phyloP scores from a whole-genome alignment of 92 coral and sea anemone species.

The Micromussa lordhowensis region DNA sequence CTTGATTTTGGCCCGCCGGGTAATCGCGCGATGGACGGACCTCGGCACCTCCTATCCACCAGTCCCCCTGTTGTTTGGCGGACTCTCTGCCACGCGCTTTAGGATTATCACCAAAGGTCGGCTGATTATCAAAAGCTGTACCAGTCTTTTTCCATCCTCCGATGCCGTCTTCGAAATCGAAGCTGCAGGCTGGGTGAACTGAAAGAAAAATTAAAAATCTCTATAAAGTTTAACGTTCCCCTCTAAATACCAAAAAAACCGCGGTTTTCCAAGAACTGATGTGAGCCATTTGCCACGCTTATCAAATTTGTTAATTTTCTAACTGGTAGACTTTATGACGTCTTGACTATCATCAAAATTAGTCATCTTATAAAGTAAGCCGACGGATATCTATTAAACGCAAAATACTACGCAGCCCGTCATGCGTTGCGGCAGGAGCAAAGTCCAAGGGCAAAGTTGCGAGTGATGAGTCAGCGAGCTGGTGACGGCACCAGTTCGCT shows the following conservation, averaged over 20 bases:
- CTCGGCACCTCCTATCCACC: slow-evolving; percentile 78
- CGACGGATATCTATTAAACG: too few relatives aligned
- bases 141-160: slow-evolving; percentile 64
- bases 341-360: too few relatives aligned
- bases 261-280: not conserved
- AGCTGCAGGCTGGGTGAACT: slow-evolving; percentile 27
- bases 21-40: slow-evolving; percentile 48
- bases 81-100: slow-evolving; percentile 47
- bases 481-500: too few relatives aligned
- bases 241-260: not conserved
- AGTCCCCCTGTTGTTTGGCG: slow-evolving; percentile 63
- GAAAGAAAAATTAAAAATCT: not conserved
- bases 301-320: not conserved
- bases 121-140: slow-evolving; percentile 60
- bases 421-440: too few relatives aligned
- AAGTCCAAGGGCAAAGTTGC: too few relatives aligned
- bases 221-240: not conserved
- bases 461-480: too few relatives aligned
- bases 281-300: not conserved
- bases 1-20: slow-evolving; percentile 45
- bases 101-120: slow-evolving; percentile 73
- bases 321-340: too few relatives aligned
- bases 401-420: too few relatives aligned
- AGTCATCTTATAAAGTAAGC: too few relatives aligned
- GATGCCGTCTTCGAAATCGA: slow-evolving; percentile 72